Conservation (phyloP, 2,888 invertebrate species). For the Lithophane socia region DNA sequence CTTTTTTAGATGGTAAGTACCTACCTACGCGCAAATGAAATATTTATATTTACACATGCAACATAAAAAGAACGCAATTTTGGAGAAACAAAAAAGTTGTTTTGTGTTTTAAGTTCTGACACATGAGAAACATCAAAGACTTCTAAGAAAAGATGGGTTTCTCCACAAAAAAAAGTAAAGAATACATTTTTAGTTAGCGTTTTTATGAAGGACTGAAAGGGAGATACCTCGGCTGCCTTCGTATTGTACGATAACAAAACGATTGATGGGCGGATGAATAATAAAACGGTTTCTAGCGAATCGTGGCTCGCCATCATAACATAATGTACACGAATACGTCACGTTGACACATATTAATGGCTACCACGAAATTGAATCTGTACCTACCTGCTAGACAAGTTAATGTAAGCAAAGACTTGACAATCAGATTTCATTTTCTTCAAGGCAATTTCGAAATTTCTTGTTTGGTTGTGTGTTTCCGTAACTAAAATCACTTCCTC, state of each 20-base stretch:
- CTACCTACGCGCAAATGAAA: neutral
- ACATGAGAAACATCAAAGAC: neutral
- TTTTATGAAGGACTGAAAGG: constrained; percentile 18
- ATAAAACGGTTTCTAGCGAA: constrained; percentile 65
- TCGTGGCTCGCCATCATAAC: constrained; percentile 49
- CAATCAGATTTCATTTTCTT: neutral
- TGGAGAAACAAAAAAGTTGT: neutral
- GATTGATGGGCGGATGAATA: constrained; percentile 63
- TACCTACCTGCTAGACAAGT: constrained; percentile 17
- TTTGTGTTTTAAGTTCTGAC: neutral
- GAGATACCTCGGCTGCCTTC: constrained; percentile 17
- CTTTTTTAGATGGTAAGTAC: neutral
- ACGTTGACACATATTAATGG: constrained; percentile 40
- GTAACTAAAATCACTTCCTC: neutral
- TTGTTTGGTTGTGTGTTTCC: neutral
- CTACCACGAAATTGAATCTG: constrained; percentile 25
- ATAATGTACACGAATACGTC: constrained; percentile 45
- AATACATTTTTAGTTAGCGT: neutral
- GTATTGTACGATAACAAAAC: constrained; percentile 37
- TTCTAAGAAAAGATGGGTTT: neutral
- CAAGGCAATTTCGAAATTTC: neutral
- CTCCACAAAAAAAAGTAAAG: neutral
- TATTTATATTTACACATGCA: neutral
- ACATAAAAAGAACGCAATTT: neutral
- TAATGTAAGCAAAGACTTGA: neutral